Conservation (phyloP, 2,113 vertebrate species). For the Ceyx melanurus region DNA sequence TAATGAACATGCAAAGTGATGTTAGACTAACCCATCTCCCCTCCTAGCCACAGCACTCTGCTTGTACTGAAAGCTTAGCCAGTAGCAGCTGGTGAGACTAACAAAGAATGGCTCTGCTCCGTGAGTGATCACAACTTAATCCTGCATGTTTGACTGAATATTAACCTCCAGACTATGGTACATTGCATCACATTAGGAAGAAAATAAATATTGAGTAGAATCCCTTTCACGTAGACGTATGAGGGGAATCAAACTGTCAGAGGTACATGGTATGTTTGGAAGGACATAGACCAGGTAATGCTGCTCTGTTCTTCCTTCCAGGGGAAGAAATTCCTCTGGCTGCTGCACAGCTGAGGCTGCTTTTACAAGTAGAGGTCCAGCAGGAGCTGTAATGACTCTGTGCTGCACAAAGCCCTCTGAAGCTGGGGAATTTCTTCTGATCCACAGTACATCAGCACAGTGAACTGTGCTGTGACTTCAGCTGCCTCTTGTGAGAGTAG, state of each 20-base stretch:
- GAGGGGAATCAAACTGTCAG: background rate
- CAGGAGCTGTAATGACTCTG: background rate
- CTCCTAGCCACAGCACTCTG: background rate
- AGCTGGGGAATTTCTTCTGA: background rate
- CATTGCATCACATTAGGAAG: background rate
- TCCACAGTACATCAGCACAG: background rate
- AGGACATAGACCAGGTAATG: background rate
- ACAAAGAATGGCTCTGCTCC: background rate
- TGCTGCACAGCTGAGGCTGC: background rate
- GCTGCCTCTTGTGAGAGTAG: background rate
- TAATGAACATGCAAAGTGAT: background rate
- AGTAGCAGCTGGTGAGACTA: background rate
- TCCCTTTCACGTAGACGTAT: background rate
- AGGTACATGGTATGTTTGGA: fast-evolving
- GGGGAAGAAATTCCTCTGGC: background rate
- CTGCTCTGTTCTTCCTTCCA: background rate
- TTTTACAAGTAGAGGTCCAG: background rate
- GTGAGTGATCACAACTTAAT: background rate
- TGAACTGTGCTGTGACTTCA: background rate
- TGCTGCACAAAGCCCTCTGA: background rate
- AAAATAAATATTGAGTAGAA: conserved; percentile 21
- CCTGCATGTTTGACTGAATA: conserved; percentile 34
- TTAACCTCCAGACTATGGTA: conserved; percentile 18
- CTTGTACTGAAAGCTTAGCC: background rate
- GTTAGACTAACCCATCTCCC: background rate